A percentile compares a stretch with the other conserved stretches of the same genome.
Conservation (phyloP, 1,140 invertebrate genomes). For the Eciton burchellii region DNA sequence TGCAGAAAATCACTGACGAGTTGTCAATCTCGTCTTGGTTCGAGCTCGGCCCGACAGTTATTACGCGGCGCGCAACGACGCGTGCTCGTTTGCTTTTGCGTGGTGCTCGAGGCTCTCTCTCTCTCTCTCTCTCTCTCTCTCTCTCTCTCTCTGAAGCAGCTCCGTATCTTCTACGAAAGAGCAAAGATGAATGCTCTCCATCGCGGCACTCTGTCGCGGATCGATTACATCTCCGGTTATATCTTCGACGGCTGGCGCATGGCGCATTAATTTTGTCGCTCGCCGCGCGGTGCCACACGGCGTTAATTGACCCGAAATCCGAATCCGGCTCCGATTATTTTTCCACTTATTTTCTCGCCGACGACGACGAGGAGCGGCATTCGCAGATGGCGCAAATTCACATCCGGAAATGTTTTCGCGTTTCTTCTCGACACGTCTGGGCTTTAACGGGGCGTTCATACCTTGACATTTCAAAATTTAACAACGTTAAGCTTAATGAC, state of each 20-base stretch:
- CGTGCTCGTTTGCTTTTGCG: conserved; percentile 29
- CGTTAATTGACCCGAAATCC: background rate
- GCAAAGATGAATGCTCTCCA: no score
- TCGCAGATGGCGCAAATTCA: no score
- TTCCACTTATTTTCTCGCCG: background rate
- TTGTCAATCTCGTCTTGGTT: background rate
- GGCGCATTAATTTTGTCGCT: conserved; percentile 32
- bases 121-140: no score
- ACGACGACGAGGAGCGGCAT: no score
- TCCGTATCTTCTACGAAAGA: conserved; percentile 2
- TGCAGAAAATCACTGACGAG: no score
- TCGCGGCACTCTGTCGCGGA: conserved; percentile 18
- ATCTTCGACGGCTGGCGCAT: conserved; percentile 7
- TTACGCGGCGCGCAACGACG: conserved; percentile 25
- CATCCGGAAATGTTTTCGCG: no score
- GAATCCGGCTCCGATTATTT: conserved; percentile 4
- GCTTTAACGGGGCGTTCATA: no score
- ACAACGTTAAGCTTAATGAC: no score
- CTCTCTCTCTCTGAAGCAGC: no score
- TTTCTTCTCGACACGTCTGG: no score
- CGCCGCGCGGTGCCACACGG: background rate
- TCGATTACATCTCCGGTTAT: conserved; percentile 44
- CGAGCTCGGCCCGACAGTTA: conserved; percentile 23
- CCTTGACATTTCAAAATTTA: no score
- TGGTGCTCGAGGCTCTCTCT: conserved; percentile 33